Evolutionary conservation across 2,113 vertebrate species (phyloP).

Genomic region (cattle (Bos taurus)): DNA sequence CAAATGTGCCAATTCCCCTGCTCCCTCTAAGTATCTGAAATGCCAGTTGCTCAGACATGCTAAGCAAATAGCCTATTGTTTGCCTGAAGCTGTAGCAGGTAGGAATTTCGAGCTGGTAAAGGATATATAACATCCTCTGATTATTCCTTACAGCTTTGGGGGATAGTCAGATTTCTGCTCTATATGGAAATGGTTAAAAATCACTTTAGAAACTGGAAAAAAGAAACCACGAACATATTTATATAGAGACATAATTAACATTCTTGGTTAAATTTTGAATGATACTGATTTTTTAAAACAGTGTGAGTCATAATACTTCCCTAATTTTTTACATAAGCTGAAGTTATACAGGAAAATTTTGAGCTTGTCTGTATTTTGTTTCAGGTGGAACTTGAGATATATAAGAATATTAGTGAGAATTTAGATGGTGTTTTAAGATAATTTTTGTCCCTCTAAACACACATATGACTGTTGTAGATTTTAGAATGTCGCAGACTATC

Average conservation of each 20-base stretch:
- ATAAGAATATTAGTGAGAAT: neutral
- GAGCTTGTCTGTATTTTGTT: neutral
- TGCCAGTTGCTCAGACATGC: neutral
- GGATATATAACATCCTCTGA: neutral
- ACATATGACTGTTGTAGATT: slow-evolving; percentile 6
- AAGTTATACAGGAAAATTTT: neutral
- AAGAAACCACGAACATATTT: neutral
- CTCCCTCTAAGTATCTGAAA: slow-evolving; percentile 30
- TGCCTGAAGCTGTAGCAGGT: neutral
- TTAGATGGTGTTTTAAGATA: neutral
- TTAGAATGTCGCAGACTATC: neutral
- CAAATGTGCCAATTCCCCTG: neutral
- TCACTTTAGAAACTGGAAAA: neutral
- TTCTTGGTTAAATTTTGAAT: neutral
- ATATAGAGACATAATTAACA: neutral
- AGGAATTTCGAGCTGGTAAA: neutral
- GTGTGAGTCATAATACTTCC: neutral
- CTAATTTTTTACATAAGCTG: neutral
- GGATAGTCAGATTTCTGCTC: neutral
- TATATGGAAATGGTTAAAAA: neutral
- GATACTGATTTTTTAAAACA: neutral
- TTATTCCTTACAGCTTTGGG: neutral
- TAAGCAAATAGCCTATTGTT: slow-evolving; percentile 21
- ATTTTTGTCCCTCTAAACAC: neutral
- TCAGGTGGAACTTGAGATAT: neutral